phyloP scores from a whole-genome alignment of 2,797 vertebrate species.

The Coregonus sp. region DNA sequence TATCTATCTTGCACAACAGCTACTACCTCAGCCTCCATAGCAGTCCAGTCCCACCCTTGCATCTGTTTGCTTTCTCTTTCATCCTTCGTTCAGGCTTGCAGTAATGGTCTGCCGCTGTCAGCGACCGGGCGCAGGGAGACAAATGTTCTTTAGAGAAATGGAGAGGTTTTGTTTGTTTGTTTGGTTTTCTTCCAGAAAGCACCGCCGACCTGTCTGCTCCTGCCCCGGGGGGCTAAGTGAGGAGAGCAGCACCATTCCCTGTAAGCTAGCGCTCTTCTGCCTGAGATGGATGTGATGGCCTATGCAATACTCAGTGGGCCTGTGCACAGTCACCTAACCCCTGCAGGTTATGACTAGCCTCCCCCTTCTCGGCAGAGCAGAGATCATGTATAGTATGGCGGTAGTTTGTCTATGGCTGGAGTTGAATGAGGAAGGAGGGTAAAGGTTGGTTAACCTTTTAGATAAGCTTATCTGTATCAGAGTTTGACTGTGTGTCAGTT shows the following conservation, averaged over 20 bases:
- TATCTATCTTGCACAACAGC: not conserved
- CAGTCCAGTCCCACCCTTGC: not conserved
- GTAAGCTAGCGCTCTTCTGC: not conserved
- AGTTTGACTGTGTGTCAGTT: not conserved
- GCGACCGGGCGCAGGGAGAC: not conserved
- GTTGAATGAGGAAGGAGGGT: not conserved
- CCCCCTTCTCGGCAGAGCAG: not conserved
- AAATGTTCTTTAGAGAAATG: not conserved
- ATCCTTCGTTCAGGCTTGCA: not conserved
- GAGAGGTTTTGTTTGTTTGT: not conserved
- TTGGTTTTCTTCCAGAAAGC: not conserved
- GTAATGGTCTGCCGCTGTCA: not conserved
- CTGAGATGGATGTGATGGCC: not conserved
- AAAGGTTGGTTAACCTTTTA: not conserved
- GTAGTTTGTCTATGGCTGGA: not conserved
- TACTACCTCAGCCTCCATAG: not conserved
- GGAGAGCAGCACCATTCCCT: not conserved
- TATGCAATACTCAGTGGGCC: not conserved
- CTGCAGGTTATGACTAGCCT: not conserved
- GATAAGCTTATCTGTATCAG: not conserved
- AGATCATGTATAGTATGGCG: not conserved
- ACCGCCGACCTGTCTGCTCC: not conserved
- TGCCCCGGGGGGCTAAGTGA: not conserved
- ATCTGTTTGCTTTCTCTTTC: not conserved
- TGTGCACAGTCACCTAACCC: not conserved